Conservation (phyloP, 2,888 invertebrate species). For the Patella depressa region DNA sequence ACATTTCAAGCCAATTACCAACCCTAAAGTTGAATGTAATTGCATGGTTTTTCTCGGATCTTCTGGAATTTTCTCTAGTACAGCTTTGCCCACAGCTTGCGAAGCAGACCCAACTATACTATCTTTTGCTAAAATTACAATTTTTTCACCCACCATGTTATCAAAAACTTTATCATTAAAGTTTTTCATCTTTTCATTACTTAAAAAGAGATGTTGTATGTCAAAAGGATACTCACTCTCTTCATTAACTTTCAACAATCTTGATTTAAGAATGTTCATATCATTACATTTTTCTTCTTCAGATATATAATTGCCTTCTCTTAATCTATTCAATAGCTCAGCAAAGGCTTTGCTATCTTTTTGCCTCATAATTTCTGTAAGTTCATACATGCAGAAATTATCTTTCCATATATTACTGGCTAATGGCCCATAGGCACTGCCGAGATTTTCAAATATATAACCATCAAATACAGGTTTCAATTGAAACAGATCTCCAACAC, state of each 20-base stretch:
- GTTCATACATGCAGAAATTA: slow-evolving; percentile 35
- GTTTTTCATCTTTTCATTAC: neutral
- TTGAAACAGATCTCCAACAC: too few species aligned
- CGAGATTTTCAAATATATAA: neutral
- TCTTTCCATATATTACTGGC: slow-evolving; percentile 17
- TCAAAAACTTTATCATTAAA: neutral
- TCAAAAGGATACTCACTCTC: neutral
- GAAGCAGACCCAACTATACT: neutral
- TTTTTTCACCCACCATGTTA: neutral
- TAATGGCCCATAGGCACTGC: slow-evolving; percentile 23
- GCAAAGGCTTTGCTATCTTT: slow-evolving; percentile 41
- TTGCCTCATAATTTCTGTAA: slow-evolving; percentile 24
- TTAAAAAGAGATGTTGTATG: neutral
- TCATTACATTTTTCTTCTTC: neutral
- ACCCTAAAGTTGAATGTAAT: too few species aligned
- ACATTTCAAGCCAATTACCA: too few species aligned
- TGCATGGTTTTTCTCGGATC: too few species aligned
- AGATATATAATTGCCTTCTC: slow-evolving; percentile 33
- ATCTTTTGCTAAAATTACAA: neutral
- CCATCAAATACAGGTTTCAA: too few species aligned
- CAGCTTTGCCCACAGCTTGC: too few species aligned
- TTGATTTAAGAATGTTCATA: neutral
- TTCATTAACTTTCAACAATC: neutral
- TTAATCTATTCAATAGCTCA: slow-evolving; percentile 38
- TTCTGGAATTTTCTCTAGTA: too few species aligned